Evolutionary conservation across 2,888 invertebrate species (phyloP).

Genomic region (Perizoma affinitatum): DNA sequence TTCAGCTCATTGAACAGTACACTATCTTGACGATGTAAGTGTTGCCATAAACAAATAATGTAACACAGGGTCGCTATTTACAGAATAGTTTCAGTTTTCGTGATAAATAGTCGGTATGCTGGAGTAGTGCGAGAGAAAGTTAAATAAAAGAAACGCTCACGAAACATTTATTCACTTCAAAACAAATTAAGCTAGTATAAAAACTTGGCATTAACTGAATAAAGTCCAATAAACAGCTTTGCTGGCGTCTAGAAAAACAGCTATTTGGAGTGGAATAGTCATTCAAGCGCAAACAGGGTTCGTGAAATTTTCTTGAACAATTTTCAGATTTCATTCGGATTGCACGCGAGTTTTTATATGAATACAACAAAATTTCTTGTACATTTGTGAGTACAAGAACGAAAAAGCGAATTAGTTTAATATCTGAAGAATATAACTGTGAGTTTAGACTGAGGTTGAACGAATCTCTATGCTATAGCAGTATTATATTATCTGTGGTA

Average conservation of each 20-base stretch:
- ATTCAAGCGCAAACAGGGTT: constrained; percentile 13
- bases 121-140: not conserved
- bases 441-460: too few species aligned
- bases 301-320: constrained; percentile 20
- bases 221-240: constrained; percentile 32
- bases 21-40: constrained; percentile 32
- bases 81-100: constrained; percentile 1
- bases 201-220: constrained; percentile 20
- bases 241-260: constrained; percentile 33
- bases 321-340: constrained; percentile 26
- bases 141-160: constrained; percentile 8
- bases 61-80: constrained; percentile 8
- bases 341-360: constrained; percentile 18
- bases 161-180: constrained; percentile 5
- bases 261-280: constrained; percentile 26
- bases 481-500: too few species aligned
- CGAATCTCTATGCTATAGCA: too few species aligned
- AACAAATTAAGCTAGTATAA: constrained; percentile 10
- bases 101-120: constrained; percentile 6
- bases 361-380: not conserved
- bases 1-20: constrained; percentile 49
- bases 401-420: too few species aligned
- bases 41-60: constrained; percentile 26
- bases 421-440: too few species aligned
- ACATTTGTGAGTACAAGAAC: too few species aligned